A percentile compares a stretch with the other conserved stretches of the same genome.
Conservation (phyloP, 1,140 invertebrate genomes). For the Drosophila athabasca region DNA sequence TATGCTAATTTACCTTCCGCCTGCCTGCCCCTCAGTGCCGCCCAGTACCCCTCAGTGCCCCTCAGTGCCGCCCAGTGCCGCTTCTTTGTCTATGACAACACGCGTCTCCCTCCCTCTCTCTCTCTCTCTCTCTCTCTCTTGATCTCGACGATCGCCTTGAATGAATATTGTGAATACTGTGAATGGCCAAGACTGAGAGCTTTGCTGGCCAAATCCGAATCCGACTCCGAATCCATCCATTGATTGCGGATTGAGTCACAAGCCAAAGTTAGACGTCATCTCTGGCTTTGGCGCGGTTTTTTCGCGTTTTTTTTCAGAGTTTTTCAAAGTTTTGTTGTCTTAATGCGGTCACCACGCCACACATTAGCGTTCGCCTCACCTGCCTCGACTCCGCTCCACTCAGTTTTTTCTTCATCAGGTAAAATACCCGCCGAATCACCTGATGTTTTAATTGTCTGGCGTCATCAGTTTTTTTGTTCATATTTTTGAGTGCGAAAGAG, state of each 20-base stretch:
- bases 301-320: slow-evolving; percentile 16
- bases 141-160: slow-evolving; percentile 48
- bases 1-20: slow-evolving; percentile 70
- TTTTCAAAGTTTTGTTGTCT: slow-evolving; percentile 4
- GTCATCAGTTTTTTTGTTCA: slow-evolving; percentile 63
- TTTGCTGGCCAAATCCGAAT: slow-evolving; percentile 29
- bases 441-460: slow-evolving; percentile 76
- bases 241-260: slow-evolving; percentile 29
- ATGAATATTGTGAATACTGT: slow-evolving; percentile 50
- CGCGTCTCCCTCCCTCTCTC: background rate
- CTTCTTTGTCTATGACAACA: slow-evolving; percentile 49
- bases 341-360: slow-evolving; percentile 44
- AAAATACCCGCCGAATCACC: slow-evolving; percentile 68
- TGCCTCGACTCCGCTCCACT: slow-evolving; percentile 20
- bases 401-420: slow-evolving; percentile 30
- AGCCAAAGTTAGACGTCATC: slow-evolving; percentile 64
- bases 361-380: slow-evolving; percentile 36
- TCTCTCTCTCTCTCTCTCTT: no score
- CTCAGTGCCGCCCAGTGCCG: slow-evolving; percentile 14
- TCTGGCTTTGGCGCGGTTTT: slow-evolving; percentile 35
- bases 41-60: no score
- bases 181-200: slow-evolving; percentile 43
- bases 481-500: slow-evolving; percentile 1
- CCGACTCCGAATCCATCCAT: slow-evolving; percentile 6
- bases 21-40: slow-evolving; percentile 10